Percentiles rank a stretch among this genome's conserved stretches.
Evolutionary conservation across 2,113 vertebrate genomes (phyloP).

Genomic region (Urocolius indicus): DNA sequence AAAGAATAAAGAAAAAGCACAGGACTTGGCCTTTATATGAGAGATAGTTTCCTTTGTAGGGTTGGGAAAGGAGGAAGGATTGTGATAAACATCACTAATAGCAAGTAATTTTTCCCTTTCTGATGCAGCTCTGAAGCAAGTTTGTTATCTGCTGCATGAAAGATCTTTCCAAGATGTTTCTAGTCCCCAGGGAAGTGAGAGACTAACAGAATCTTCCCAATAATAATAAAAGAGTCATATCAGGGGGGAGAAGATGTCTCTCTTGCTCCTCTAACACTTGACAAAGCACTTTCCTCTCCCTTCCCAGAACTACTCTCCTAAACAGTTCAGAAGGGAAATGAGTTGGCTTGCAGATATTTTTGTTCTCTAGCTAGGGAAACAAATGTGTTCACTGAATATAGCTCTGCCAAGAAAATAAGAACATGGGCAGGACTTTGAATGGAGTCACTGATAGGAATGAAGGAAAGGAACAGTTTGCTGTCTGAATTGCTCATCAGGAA

Average conservation of each 20-base stretch:
- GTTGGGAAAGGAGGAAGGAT: constrained; percentile 19
- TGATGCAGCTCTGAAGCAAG: constrained; percentile 41
- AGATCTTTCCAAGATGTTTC: constrained; percentile 73
- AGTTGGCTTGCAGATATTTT: constrained; percentile 66
- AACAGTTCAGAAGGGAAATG: constrained; percentile 54
- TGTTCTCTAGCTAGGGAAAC: constrained; percentile 58
- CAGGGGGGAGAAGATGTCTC: constrained; percentile 46
- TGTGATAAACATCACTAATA: constrained; percentile 62
- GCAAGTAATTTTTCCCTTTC: constrained; percentile 62
- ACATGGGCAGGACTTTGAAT: constrained; percentile 61
- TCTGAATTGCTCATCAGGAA: constrained; percentile 70
- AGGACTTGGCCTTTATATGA: background rate
- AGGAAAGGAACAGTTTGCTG: constrained; percentile 48
- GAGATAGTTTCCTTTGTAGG: constrained; percentile 36
- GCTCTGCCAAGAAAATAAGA: constrained; percentile 66
- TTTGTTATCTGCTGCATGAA: constrained; percentile 70
- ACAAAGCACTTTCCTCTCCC: constrained; percentile 62
- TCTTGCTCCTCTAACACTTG: constrained; percentile 30
- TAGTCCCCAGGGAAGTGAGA: constrained; percentile 61
- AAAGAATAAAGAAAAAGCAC: background rate
- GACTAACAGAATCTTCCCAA: constrained; percentile 63
- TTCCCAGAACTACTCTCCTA: constrained; percentile 18
- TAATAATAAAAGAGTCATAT: constrained; percentile 52
- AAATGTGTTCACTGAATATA: constrained; percentile 54
- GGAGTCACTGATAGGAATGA: constrained; percentile 62